A percentile compares a stretch with the other conserved stretches of the same genome.
Conservation (phyloP, 2,888 invertebrate genomes). For the Callinectes sapidus region DNA sequence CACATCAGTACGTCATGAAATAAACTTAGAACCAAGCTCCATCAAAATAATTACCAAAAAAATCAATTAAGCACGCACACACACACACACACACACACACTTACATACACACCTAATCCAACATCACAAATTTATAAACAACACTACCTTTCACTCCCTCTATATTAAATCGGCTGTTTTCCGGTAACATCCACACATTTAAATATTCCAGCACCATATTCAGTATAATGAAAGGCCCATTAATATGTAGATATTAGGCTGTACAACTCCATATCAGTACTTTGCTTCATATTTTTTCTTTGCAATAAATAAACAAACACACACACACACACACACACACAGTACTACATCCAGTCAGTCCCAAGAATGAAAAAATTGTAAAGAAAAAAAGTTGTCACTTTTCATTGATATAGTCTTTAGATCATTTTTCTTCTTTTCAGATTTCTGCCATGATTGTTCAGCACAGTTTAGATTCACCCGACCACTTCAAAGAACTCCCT, state of each 20-base stretch:
- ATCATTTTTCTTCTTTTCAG: background rate
- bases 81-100: slow-evolving; percentile 39
- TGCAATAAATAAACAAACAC: too few species aligned
- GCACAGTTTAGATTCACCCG: background rate
- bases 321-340: background rate
- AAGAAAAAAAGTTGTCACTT: background rate
- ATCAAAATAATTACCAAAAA: background rate
- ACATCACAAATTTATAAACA: background rate
- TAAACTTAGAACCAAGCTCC: background rate
- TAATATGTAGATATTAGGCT: too few species aligned
- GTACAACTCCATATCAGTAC: too few species aligned
- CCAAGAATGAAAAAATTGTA: background rate
- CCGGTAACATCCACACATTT: background rate
- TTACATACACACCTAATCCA: background rate
- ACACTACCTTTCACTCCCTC: background rate
- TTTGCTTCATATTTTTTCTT: too few species aligned
- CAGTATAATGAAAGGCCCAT: too few species aligned
- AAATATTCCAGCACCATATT: background rate
- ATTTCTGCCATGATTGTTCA: background rate
- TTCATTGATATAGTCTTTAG: background rate
- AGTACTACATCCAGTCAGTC: background rate
- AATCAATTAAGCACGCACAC: background rate
- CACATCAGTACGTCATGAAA: background rate
- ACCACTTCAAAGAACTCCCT: background rate
- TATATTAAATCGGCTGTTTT: background rate